A percentile compares a stretch with the other conserved stretches of the same genome.
Conservation (phyloP, 2,797 vertebrate genomes). For the Pachyuromys duprasi region DNA sequence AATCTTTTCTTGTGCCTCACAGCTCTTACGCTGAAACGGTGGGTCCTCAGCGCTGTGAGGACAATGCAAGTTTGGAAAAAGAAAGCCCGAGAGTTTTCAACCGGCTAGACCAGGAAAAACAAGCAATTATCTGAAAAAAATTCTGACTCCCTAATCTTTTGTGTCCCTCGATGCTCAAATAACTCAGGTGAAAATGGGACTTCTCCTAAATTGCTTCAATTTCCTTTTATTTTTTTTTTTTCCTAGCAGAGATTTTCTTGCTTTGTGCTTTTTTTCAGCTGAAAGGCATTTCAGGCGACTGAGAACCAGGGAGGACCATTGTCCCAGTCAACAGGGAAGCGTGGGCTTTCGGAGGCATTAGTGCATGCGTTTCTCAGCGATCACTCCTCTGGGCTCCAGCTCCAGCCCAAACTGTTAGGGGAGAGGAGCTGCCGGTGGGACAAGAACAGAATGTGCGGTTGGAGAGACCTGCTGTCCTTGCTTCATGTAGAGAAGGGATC, state of each 20-base stretch:
- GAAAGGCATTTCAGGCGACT: neutral
- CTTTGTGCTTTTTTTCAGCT: conserved; percentile 18
- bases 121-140: conserved; percentile 66
- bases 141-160: conserved; percentile 45
- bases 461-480: neutral
- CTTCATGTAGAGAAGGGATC: neutral
- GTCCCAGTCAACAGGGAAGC: neutral
- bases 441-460: neutral
- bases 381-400: neutral
- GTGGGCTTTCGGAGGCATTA: neutral
- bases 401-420: neutral
- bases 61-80: neutral
- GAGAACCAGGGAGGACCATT: neutral
- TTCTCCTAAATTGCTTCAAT: conserved; percentile 64
- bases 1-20: neutral
- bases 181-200: conserved; percentile 46
- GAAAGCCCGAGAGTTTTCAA: conserved; percentile 17
- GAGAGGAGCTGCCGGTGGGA: neutral
- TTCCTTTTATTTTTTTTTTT: conserved; percentile 19
- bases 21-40: conserved; percentile 1
- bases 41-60: neutral
- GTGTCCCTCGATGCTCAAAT: neutral
- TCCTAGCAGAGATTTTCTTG: conserved; percentile 30
- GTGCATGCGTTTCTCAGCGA: neutral
- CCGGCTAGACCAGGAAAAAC: conserved; percentile 48